These are phyloP conservation scores for Brachionus calyciflorus DNA, from an alignment of 1,140 invertebrate species.

Conservation along the genomic window DNA sequence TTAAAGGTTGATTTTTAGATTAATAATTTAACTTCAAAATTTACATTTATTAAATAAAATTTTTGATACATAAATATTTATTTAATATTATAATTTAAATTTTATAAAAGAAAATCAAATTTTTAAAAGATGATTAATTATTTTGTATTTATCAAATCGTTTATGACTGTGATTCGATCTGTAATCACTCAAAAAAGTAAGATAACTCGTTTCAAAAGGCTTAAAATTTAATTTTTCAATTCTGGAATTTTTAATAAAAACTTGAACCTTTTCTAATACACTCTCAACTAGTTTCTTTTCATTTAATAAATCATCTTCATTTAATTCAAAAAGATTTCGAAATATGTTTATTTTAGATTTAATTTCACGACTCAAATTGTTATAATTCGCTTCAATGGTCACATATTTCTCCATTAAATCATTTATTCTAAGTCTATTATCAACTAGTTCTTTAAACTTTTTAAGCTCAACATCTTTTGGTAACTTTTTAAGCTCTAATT, in stretches of 20 bases:
- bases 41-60: too few relatives aligned
- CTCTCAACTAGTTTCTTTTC: conserved; percentile 5
- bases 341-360: neutral
- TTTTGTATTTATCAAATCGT: conserved; percentile 5
- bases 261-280: neutral
- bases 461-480: neutral
- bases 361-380: neutral
- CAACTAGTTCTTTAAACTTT: conserved; percentile 4
- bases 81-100: too few relatives aligned
- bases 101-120: neutral
- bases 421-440: neutral
- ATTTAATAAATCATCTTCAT: conserved; percentile 19
- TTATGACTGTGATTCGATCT: conserved; percentile 20
- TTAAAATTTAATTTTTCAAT: conserved; percentile 5
- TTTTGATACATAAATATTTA: too few relatives aligned
- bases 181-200: conserved; percentile 22
- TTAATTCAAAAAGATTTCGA: neutral
- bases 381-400: neutral
- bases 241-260: conserved; percentile 8
- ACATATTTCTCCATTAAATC: neutral
- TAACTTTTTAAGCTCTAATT: neutral
- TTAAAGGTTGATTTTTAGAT: too few relatives aligned
- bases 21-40: too few relatives aligned
- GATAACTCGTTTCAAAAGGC: conserved; percentile 3
- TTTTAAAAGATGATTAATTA: conserved; percentile 22